Conservation (phyloP, 2,888 invertebrate genomes). For the Urechis unicinctus region DNA sequence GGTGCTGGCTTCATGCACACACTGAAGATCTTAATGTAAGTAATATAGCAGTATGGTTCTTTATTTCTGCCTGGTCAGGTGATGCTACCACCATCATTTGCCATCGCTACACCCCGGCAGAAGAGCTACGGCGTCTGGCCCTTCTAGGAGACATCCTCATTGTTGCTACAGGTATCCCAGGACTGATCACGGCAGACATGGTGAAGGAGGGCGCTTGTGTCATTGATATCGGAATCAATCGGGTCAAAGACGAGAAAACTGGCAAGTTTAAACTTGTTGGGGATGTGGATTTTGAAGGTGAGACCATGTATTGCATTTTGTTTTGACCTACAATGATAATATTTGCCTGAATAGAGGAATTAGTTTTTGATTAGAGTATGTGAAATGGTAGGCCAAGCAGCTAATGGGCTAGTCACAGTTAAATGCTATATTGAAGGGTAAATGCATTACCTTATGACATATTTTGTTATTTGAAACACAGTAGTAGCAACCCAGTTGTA, state of each 20-base stretch:
- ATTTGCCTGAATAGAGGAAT: too few relatives aligned
- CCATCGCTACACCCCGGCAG: conserved; percentile 77
- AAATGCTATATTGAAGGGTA: too few relatives aligned
- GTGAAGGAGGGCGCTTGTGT: conserved; percentile 79
- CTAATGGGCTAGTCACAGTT: too few relatives aligned
- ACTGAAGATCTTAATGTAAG: neutral
- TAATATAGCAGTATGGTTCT: neutral
- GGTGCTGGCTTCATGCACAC: neutral
- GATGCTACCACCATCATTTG: conserved; percentile 87
- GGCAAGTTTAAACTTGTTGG: conserved; percentile 71
- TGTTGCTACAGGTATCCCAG: conserved; percentile 63
- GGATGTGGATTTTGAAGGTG: conserved; percentile 79
- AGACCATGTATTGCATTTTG: too few relatives aligned
- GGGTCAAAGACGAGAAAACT: conserved; percentile 56
- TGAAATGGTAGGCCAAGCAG: too few relatives aligned
- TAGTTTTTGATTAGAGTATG: too few relatives aligned
- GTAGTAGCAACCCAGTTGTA: too few relatives aligned
- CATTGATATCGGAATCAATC: conserved; percentile 76
- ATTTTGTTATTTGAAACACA: too few relatives aligned
- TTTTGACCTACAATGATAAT: too few relatives aligned
- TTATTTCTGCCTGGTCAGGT: conserved; percentile 46
- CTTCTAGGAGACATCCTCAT: conserved; percentile 72
- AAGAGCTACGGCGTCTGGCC: conserved; percentile 66
- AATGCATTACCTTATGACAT: too few relatives aligned
- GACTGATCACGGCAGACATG: conserved; percentile 51